Conservation (phyloP, 2,888 invertebrate genomes). For the Cynaeus angustus region DNA sequence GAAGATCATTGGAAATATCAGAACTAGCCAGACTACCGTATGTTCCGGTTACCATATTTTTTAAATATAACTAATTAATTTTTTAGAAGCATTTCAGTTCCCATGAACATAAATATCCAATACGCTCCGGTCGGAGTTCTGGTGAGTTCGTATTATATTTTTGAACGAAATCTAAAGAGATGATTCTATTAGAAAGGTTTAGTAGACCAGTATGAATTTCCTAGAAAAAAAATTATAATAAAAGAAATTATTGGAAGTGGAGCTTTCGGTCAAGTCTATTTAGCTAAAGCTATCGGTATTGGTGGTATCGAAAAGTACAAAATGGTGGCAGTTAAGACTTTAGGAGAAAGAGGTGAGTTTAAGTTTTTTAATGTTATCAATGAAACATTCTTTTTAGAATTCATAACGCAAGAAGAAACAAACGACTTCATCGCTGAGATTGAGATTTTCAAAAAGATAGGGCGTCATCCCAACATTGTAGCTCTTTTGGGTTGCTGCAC, state of each 20-base stretch:
- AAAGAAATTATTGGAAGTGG: conserved; percentile 79
- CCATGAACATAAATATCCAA: too few species aligned
- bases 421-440: conserved; percentile 87
- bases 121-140: conserved; percentile 39
- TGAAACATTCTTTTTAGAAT: too few species aligned
- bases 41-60: too few species aligned
- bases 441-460: conserved; percentile 84
- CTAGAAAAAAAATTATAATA: conserved; percentile 60
- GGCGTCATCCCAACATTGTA: conserved; percentile 87
- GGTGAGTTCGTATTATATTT: conserved; percentile 21
- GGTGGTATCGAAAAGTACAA: conserved; percentile 72
- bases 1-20: too few species aligned
- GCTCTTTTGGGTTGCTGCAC: conserved; percentile 85
- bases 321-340: conserved; percentile 83
- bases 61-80: too few species aligned
- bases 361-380: too few species aligned
- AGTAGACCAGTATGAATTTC: conserved; percentile 64
- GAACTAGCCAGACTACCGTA: too few species aligned
- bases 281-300: conserved; percentile 76
- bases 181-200: conserved; percentile 50
- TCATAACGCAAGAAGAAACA: conserved; percentile 67
- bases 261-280: conserved; percentile 84
- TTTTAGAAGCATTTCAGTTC: too few species aligned
- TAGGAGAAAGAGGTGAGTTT: conserved; percentile 75
- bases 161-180: background rate